Conservation (phyloP, 2,888 invertebrate species). For the Brenthis ino region DNA sequence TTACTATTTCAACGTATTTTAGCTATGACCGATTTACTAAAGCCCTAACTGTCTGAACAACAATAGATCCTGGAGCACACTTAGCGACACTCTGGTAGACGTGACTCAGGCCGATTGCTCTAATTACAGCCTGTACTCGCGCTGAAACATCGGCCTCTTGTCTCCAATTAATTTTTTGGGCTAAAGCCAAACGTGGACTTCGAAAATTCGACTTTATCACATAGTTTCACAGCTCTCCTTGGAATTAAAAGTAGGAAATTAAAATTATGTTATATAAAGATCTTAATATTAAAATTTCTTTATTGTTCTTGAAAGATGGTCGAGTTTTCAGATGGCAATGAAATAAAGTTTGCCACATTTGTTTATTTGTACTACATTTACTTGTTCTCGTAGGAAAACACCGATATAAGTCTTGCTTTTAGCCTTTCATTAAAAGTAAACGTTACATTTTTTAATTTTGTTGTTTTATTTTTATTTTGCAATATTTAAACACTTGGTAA, state of each 20-base stretch:
- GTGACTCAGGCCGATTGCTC: conserved; percentile 43
- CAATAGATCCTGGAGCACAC: conserved; percentile 35
- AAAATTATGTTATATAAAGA: background rate
- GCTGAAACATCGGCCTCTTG: conserved; percentile 48
- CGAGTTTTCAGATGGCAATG: too few species aligned
- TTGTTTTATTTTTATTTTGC: too few species aligned
- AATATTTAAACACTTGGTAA: too few species aligned
- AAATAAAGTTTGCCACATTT: too few species aligned
- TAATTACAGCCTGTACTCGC: conserved; percentile 51
- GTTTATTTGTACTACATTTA: too few species aligned
- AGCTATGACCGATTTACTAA: background rate
- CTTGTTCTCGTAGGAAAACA: too few species aligned
- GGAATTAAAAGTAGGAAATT: background rate
- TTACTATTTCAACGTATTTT: background rate
- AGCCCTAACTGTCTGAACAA: conserved; percentile 18
- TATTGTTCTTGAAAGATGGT: too few species aligned
- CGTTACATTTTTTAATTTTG: too few species aligned
- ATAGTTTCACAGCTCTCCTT: conserved; percentile 2
- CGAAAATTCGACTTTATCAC: conserved; percentile 14
- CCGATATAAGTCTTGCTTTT: too few species aligned
- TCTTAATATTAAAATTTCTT: too few species aligned
- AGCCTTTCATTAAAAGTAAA: too few species aligned
- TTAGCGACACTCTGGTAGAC: conserved; percentile 39
- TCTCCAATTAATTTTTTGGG: conserved; percentile 76
- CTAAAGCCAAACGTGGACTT: conserved; percentile 56